Percentiles rank a stretch among this genome's conserved stretches.
Evolutionary conservation across 2,113 vertebrate genomes (phyloP).

Genomic region (Condylura cristata): DNA sequence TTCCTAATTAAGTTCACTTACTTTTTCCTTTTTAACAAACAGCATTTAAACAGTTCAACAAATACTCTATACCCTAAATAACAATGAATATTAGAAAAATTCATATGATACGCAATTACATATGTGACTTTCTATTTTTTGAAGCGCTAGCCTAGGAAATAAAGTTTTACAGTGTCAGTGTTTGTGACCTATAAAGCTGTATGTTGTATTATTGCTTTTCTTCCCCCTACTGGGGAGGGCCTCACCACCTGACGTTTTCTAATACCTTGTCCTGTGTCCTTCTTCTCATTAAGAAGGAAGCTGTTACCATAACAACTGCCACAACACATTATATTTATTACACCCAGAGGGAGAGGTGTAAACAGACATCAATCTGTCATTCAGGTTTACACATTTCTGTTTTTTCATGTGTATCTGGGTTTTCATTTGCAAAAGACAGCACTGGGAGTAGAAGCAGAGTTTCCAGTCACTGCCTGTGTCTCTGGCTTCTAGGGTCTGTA

Average conservation of each 20-base stretch:
- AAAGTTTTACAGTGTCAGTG: neutral
- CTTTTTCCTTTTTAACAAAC: no score
- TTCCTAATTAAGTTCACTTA: no score
- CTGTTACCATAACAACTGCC: constrained; percentile 25
- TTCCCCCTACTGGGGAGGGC: neutral
- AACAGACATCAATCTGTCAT: constrained; percentile 31
- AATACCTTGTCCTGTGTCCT: neutral
- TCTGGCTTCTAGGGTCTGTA: neutral
- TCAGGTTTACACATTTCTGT: neutral
- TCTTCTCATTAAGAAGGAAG: constrained; percentile 33
- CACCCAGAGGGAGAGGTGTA: neutral
- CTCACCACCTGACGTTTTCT: neutral
- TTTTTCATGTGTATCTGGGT: neutral
- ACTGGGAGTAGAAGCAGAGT: neutral
- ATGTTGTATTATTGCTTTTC: neutral
- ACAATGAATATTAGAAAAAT: neutral
- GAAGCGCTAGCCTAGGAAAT: neutral
- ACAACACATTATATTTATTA: constrained; percentile 35
- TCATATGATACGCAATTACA: neutral
- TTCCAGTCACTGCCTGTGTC: neutral
- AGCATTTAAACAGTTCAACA: no score
- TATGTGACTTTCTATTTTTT: neutral
- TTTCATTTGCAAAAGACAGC: constrained; percentile 20
- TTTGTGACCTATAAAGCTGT: neutral
- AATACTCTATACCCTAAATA: neutral